Base-by-base conservation (phyloP, 2,113 vertebrate species). In the Montifringilla adamsi region DNA sequence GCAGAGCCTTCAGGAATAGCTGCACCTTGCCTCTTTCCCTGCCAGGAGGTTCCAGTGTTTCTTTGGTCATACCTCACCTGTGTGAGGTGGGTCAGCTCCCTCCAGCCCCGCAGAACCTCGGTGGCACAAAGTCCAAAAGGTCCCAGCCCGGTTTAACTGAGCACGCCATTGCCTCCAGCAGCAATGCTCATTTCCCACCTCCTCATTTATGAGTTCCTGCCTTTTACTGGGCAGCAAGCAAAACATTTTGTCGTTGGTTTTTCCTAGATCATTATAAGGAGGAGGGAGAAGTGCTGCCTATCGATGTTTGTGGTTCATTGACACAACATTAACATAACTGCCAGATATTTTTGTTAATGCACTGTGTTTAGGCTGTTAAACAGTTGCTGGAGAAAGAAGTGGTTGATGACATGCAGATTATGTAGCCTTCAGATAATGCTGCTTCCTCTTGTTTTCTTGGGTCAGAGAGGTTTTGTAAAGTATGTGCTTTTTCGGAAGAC, bases 101-200 rank as follows among this genome's bases (percentile, higher is more conserved):
- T 43, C 33, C 58, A 60, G n/a, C 58, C 58, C 58, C 50, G 5
- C 8, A 41, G 49, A 43, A 0, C 7, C 4, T 2, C 12, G 13
- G 41, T 30, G 53, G 31, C 19, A 5, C 46, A 17, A 39, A 23
- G 15, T 60, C 37, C 15, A 14, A 28, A 10, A 31, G 33, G 6
- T 59, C 9, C 27, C 41, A 69, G 31, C 44, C 9, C 5, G 1
- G 24, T 77, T 5, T 16, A 14, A 28, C 19, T 70, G 35, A 49
- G 47, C 23, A 30, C 7, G 0, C 2, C 6, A 0, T 1, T 37
- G 20, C 14, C 33, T 47, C 18, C 6, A 67, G 33, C 28, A 50
- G 60, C 75, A 78, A 55, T 24, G 13, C 17, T 28, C 3, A 50
- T 31, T 39, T 72, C 46, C 15, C 4, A 0, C 24, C 13, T n/a